Evolutionary conservation across 2,113 vertebrate species (phyloP).

Genomic region (Oncorhynchus clarkii): DNA sequence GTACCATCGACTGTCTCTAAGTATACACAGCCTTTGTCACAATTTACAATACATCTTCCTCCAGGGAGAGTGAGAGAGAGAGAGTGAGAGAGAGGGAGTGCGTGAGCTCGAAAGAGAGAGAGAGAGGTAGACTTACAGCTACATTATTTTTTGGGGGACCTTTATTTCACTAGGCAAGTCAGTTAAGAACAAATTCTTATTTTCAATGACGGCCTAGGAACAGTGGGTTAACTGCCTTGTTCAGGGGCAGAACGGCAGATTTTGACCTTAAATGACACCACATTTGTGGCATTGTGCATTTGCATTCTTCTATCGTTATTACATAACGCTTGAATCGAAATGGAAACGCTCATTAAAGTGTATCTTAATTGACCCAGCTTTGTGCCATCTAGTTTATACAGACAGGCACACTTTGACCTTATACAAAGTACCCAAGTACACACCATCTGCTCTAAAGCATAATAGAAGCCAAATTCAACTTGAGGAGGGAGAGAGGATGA

Average conservation of each 20-base stretch:
- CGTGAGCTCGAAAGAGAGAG: not conserved
- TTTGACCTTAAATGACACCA: not conserved
- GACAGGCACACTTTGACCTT: slow-evolving; percentile 4
- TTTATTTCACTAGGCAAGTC: too few relatives aligned
- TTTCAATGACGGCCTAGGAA: too few relatives aligned
- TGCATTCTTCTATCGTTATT: too few relatives aligned
- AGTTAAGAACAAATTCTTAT: too few relatives aligned
- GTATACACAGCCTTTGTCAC: slow-evolving; percentile 2
- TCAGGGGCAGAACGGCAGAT: too few relatives aligned
- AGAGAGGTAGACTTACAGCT: not conserved
- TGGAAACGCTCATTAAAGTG: not conserved
- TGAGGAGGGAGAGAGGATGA: not conserved
- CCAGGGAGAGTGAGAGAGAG: not conserved
- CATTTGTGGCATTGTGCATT: not conserved
- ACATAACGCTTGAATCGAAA: too few relatives aligned
- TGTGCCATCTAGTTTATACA: not conserved
- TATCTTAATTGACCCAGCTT: not conserved
- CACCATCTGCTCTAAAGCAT: slow-evolving; percentile 1
- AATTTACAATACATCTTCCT: not conserved
- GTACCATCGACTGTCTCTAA: not conserved
- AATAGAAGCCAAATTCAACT: slow-evolving; percentile 14
- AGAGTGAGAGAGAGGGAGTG: not conserved
- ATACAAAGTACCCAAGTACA: not conserved
- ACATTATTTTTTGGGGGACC: too few relatives aligned
- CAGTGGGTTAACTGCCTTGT: too few relatives aligned